Conservation (phyloP, 92 coral and sea anemone genomes). For the Heteractis magnifica region DNA sequence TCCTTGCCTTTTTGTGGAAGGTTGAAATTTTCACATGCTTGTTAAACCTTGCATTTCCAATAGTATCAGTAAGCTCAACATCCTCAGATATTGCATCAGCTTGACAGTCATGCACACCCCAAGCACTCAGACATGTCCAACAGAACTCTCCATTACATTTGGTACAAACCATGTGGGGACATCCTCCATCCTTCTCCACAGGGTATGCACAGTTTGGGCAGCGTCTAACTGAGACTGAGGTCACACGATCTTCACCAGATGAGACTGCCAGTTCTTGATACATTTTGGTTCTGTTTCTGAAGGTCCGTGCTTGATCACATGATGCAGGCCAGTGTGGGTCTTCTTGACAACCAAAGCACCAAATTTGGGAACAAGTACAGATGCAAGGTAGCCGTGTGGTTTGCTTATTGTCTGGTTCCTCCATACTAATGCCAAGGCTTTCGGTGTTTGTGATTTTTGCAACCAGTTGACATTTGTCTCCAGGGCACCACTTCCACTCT, state of each 20-base stretch:
- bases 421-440: background rate
- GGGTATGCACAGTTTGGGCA: slow-evolving; percentile 72
- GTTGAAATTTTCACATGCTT: slow-evolving; percentile 35
- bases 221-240: slow-evolving; percentile 57
- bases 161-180: slow-evolving; percentile 63
- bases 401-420: background rate
- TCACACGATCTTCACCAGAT: slow-evolving; percentile 40
- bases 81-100: slow-evolving; percentile 40
- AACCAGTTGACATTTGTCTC: slow-evolving; percentile 50
- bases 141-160: slow-evolving; percentile 65
- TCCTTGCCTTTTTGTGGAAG: slow-evolving; percentile 39
- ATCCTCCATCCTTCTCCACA: slow-evolving; percentile 65
- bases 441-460: slow-evolving; percentile 24
- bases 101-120: slow-evolving; percentile 22
- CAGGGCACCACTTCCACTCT: slow-evolving; percentile 66
- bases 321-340: slow-evolving; percentile 85
- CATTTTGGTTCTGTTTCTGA: slow-evolving; percentile 43
- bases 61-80: slow-evolving; percentile 50
- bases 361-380: slow-evolving; percentile 53
- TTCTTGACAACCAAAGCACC: slow-evolving; percentile 72
- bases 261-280: slow-evolving; percentile 33
- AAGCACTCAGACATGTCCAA: slow-evolving; percentile 62
- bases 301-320: slow-evolving; percentile 51
- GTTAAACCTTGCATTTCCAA: slow-evolving; percentile 59
- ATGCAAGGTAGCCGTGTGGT: slow-evolving; percentile 34